Evolutionary conservation across 2,888 invertebrate species (phyloP), one percentile per base, ranked within the genome.

Genomic region (Scrobipalpa atriplicella): DNA sequence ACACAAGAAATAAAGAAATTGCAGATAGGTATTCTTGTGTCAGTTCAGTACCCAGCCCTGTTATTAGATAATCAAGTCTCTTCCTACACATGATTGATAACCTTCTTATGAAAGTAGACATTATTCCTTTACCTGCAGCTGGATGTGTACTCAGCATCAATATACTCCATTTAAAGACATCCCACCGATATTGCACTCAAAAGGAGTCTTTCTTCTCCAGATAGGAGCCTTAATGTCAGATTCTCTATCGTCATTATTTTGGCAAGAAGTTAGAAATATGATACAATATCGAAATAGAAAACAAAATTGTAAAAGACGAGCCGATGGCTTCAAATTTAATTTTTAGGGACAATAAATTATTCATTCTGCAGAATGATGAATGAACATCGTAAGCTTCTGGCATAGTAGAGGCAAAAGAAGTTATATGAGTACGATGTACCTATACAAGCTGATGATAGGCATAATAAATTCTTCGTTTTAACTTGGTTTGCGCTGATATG

Each of bases 231-330:
- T 52, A 10, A 52, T 19, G 19, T 52, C 19, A 21, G 52, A 52
- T 52, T 7, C 19, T 52, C 19, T 21, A 52, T 52, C 52, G 52
- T 18, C 52, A 21, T 52, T 19, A 19, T 52, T 52, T 52, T 52
- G 52, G 52, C 52, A 18, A 10, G 7, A 18, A 52, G 52, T 52
- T 10, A 19, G 52, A 52, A 52, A 52, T 52, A 52, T 52, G 19
- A 19, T 52, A 52, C 52, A 52, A 52, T 52, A 52, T 52, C 18
- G 52, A 52, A 19, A 52, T 52, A 10, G 52, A 52, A 19, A 52
- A 52, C 52, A 52, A 19, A 19, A 19, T 21, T 47, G 16, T 47
- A 47, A 47, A n/a, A n/a, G 47, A 47, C 3, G 47, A 16, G 47
- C 16, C 47, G 47, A 47, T 47, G 1, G 47, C n/a, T 47, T 47